Percentiles rank a stretch among this genome's conserved stretches.
Evolutionary conservation across 2,113 vertebrate species (phyloP).

Genomic region (Elaphurus davidianus): DNA sequence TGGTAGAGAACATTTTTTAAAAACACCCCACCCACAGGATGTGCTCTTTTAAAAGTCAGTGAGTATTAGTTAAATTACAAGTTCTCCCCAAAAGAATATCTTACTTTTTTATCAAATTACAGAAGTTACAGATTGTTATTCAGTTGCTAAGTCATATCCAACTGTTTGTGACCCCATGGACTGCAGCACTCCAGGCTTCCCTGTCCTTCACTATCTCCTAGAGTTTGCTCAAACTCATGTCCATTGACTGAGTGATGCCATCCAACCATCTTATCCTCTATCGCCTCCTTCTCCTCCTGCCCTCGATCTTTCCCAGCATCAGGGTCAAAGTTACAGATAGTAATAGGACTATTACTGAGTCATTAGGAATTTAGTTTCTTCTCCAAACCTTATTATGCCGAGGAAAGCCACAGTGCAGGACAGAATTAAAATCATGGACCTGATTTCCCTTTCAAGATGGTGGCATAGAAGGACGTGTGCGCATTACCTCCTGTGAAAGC

Average conservation of each 20-base stretch:
- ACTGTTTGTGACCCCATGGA: not conserved
- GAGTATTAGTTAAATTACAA: not conserved
- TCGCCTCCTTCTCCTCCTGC: not conserved
- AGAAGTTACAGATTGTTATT: not conserved
- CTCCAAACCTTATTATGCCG: not conserved
- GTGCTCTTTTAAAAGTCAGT: not conserved
- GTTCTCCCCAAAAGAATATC: not conserved
- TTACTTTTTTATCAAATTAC: not conserved
- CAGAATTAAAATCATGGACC: not conserved
- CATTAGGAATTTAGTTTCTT: not conserved
- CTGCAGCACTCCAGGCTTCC: not conserved
- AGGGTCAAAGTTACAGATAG: not conserved
- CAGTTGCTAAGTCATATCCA: not conserved
- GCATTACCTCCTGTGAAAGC: not conserved
- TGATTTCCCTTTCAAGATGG: not conserved
- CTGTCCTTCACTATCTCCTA: not conserved
- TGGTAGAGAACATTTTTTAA: not conserved
- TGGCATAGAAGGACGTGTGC: fast-evolving
- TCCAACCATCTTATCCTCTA: not conserved
- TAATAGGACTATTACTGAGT: not conserved
- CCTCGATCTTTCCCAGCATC: not conserved
- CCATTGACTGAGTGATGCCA: not conserved
- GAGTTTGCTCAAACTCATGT: not conserved
- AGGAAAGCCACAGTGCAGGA: not conserved
- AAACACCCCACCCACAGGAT: not conserved